phyloP scores from a whole-genome alignment of 1,140 invertebrate species.

The Aphis gossypii region DNA sequence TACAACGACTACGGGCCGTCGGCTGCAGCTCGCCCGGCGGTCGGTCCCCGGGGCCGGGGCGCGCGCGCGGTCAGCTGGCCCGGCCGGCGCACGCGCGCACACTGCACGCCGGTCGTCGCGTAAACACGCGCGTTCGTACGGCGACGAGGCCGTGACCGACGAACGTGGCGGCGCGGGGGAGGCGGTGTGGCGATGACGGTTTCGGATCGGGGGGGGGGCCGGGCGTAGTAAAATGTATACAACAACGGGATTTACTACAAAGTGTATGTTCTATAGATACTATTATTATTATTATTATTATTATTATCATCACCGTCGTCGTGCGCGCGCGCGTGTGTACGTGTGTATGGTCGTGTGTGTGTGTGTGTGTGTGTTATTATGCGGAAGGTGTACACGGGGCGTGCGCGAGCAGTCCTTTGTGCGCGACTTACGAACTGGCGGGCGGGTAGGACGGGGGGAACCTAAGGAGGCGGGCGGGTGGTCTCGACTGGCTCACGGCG shows the following conservation, averaged over 20 bases:
- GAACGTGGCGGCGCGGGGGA: not conserved
- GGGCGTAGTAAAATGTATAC: conserved; percentile 56
- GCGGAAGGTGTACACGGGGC: conserved; percentile 17
- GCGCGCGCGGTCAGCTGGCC: not conserved
- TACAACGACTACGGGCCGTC: not conserved
- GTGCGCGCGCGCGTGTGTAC: not conserved
- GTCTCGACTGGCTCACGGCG: conserved; percentile 38
- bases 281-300: not conserved
- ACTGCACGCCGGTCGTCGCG: not conserved
- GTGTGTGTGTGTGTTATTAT: not conserved
- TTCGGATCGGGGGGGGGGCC: not conserved
- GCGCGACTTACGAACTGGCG: not conserved
- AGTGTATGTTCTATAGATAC: not conserved
- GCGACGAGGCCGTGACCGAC: conserved; percentile 37
- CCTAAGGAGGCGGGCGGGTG: not conserved
- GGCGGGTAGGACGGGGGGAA: not conserved
- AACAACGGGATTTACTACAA: conserved; percentile 53
- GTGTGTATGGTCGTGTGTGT: not conserved
- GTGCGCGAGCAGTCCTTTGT: conserved; percentile 54
- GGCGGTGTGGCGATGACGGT: not conserved
- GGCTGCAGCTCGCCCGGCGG: not conserved
- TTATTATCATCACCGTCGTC: not conserved
- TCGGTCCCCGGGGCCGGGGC: not conserved
- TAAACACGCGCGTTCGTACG: conserved; percentile 24
- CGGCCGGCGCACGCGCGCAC: conserved; percentile 18